Base-by-base conservation (phyloP, 2,888 invertebrate genomes). In the Meganola albula region DNA sequence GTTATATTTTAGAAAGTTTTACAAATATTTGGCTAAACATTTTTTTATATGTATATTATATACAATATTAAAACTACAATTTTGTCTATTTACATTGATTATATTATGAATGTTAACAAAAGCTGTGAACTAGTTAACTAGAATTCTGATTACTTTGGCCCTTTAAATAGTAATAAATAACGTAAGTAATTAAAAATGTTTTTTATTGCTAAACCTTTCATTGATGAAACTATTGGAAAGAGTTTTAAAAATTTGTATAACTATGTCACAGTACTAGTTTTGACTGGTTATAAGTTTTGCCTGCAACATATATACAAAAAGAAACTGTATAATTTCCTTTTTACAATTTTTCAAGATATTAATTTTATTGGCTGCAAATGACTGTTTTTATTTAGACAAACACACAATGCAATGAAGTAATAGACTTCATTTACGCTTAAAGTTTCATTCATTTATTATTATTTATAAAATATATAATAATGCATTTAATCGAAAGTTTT, bases 81-180 rank as follows among this genome's bases (percentile, higher is more conserved):
- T 31, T 31, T 31, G 24, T 31, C 31, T 31, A 24, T 31, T 30
- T 30, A 31, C 30, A 31, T 31, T 31, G 30, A 31, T 31, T 31
- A 31, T 31, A 31, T 31, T 31, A 31, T 31, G 30, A 31, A 31
- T 31, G 30, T 31, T 31, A 31, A 31, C 30, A 31, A 31, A 31
- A 31, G 24, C 30, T 31, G 30, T 31, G 30, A 31, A 31, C 30
- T 31, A 31, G 30, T 31, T 31, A 31, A 31, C 30, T 31, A 31
- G 30, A 31, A 31, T 31, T 31, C 30, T 31, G 30, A 31, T 30
- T 30, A 30, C 30, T 30, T 30, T 30, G 30, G 30, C 30, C 30
- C 30, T 31, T 31, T 29, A 29, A 29, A 29, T 29, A 29, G 23
- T 29, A 29, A 29, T 29, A 29, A 29, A 29, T 29, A 29, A 29